Evolutionary conservation across 2,888 invertebrate genomes (phyloP).

Genomic region (Nomada lathburiana): DNA sequence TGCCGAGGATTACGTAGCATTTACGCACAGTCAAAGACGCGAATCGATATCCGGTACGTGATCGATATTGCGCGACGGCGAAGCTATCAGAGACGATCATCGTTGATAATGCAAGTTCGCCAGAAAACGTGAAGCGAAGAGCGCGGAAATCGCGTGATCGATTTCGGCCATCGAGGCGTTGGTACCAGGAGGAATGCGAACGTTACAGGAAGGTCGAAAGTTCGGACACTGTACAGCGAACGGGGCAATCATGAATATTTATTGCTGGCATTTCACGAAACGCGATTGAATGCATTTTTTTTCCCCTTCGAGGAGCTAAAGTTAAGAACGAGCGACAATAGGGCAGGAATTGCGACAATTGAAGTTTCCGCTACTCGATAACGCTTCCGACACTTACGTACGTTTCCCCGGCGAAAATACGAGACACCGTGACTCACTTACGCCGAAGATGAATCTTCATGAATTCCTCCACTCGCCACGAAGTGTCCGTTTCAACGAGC

Average conservation of each 20-base stretch:
- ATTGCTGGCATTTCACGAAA: neutral
- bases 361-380: constrained; percentile 25
- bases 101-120: neutral
- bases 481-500: neutral
- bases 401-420: constrained; percentile 26
- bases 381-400: constrained; percentile 30
- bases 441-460: constrained; percentile 6
- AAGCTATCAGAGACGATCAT: neutral
- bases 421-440: constrained; percentile 33
- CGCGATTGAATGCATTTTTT: neutral
- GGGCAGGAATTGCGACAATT: constrained; percentile 22
- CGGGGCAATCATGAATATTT: neutral
- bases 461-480: constrained; percentile 4
- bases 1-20: neutral
- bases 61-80: neutral
- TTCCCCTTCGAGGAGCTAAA: neutral
- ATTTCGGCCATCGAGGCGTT: constrained; percentile 11
- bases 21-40: neutral
- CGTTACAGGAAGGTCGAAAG: constrained; percentile 6
- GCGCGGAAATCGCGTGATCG: neutral
- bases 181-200: neutral
- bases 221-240: neutral
- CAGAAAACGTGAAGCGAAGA: neutral
- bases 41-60: neutral
- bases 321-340: neutral